Evolutionary conservation across 30 jellyfish, hydroid and myxozoan species (phyloP).

Genomic region (Aurelia aurita complex sp. Pacific): DNA sequence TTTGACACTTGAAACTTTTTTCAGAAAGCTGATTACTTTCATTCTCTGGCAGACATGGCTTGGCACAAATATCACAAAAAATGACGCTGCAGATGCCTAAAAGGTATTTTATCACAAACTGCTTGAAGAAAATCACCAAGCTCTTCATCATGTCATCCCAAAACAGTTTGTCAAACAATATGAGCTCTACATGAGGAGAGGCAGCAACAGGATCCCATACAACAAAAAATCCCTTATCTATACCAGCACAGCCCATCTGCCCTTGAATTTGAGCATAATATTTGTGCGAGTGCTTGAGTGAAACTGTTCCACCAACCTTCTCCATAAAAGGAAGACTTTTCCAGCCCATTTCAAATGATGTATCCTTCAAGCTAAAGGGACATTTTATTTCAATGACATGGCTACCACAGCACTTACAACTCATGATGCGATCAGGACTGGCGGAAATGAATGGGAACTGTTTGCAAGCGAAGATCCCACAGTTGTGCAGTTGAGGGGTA

Average conservation of each 20-base stretch:
- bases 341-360: constrained; percentile 4
- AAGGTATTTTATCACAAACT: neutral
- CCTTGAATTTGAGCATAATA: constrained; percentile 2
- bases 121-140: neutral
- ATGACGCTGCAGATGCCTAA: neutral
- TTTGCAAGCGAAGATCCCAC: constrained; percentile 8
- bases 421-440: constrained; percentile 16
- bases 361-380: neutral
- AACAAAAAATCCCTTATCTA: neutral
- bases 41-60: constrained; percentile 1
- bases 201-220: constrained; percentile 11
- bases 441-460: constrained; percentile 12
- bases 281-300: neutral
- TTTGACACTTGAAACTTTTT: neutral
- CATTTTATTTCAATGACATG: constrained; percentile 1
- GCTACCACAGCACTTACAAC: neutral
- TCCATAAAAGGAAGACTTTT: neutral
- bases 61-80: neutral
- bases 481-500: neutral
- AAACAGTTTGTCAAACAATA: neutral
- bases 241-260: neutral
- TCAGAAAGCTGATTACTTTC: neutral
- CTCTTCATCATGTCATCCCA: neutral
- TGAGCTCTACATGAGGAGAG: constrained; percentile 4
- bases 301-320: neutral